Conservation (phyloP, 2,113 vertebrate species). For the Coracopsis vasa region DNA sequence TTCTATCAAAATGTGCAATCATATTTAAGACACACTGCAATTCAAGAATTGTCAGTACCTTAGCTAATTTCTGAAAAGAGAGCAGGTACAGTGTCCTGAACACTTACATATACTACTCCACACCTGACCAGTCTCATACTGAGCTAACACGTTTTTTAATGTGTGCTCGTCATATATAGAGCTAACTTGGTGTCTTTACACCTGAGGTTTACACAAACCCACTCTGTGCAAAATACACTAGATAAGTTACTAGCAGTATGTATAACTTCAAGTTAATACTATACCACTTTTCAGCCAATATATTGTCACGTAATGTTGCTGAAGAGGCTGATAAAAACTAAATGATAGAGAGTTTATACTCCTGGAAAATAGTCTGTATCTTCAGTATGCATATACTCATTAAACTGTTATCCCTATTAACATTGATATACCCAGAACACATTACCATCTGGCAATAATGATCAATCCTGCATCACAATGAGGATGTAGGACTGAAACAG, state of each 20-base stretch:
- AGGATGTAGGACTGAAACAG: neutral
- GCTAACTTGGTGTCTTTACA: neutral
- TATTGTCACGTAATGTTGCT: neutral
- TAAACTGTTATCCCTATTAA: neutral
- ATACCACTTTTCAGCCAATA: neutral
- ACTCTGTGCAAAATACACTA: neutral
- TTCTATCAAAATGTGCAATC: neutral
- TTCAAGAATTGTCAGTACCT: neutral
- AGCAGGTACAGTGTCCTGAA: neutral
- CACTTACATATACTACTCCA: neutral
- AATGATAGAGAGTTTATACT: neutral
- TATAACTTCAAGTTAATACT: neutral
- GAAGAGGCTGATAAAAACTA: neutral
- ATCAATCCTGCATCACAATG: neutral
- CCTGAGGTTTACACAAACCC: neutral
- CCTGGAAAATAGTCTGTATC: neutral
- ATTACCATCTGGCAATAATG: neutral
- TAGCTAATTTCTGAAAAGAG: neutral
- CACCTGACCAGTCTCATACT: neutral
- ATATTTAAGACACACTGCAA: neutral
- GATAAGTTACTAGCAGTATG: neutral
- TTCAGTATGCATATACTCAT: neutral
- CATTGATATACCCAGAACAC: neutral
- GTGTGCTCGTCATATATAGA: accelerated
- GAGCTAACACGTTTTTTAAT: neutral